Conservation (phyloP, 2,888 invertebrate species). For the Megaustenia siamemsis region DNA sequence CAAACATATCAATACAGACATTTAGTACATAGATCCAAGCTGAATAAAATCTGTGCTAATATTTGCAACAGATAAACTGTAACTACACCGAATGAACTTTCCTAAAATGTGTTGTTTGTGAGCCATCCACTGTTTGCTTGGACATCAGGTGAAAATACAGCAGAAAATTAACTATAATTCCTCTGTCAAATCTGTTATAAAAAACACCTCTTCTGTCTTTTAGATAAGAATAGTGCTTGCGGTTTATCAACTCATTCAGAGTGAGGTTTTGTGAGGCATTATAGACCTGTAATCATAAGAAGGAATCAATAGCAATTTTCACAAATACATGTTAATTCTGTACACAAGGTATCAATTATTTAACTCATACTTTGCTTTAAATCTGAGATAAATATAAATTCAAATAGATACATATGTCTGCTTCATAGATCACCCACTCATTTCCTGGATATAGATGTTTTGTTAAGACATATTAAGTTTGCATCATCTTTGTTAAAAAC, state of each 20-base stretch:
- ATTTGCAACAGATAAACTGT: neutral
- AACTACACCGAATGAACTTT: neutral
- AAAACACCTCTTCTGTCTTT: constrained; percentile 92
- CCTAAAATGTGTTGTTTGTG: too few species aligned
- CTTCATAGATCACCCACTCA: neutral
- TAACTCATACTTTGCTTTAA: neutral
- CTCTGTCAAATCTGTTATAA: constrained; percentile 93
- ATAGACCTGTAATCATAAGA: constrained; percentile 84
- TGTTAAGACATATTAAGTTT: too few species aligned
- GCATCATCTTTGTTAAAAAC: too few species aligned
- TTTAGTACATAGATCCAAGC: too few species aligned
- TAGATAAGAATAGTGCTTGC: constrained; percentile 92
- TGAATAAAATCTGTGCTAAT: neutral
- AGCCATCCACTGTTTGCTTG: neutral
- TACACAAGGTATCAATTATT: neutral
- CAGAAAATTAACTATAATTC: constrained; percentile 90
- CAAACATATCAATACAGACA: too few species aligned
- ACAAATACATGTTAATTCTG: neutral
- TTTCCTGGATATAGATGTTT: neutral
- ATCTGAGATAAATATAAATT: neutral
- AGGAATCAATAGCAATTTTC: too few species aligned
- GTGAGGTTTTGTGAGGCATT: constrained; percentile 95
- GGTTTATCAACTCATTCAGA: constrained; percentile 96
- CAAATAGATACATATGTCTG: neutral
- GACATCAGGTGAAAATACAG: constrained; percentile 88